Evolutionary conservation across 92 coral and sea anemone genomes (phyloP).

Genomic region (Parazoanthus darwini): DNA sequence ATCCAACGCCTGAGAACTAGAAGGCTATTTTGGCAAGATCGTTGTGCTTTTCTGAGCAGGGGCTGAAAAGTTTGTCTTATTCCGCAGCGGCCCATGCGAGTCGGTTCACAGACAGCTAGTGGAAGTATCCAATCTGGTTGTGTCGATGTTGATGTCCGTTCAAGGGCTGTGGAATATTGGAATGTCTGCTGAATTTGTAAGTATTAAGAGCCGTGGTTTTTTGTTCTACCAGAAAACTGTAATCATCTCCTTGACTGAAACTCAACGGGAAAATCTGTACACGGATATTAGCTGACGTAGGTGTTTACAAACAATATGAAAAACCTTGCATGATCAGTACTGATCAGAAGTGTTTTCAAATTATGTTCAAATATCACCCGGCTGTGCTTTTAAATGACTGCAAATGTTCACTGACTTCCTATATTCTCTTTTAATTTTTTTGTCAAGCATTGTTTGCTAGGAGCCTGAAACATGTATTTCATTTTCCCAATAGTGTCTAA

Average conservation of each 20-base stretch:
- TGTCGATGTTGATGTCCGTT: constrained; percentile 82
- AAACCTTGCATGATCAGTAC: no score
- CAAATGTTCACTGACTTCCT: no score
- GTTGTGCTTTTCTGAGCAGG: background rate
- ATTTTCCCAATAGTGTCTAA: constrained; percentile 74
- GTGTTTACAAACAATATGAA: no score
- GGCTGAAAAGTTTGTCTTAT: background rate
- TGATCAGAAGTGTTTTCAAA: no score
- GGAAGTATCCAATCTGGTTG: constrained; percentile 84
- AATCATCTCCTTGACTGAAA: no score
- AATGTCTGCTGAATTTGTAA: constrained; percentile 97
- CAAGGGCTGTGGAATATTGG: constrained; percentile 86
- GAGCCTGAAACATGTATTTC: background rate
- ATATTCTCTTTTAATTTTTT: background rate
- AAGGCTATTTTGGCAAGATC: no score
- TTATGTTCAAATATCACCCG: no score
- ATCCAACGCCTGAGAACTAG: background rate
- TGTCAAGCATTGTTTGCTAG: background rate
- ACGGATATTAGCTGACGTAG: no score
- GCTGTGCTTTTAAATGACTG: no score
- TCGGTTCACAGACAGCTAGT: constrained; percentile 64
- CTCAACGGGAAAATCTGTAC: no score
- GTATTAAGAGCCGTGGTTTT: constrained; percentile 19
- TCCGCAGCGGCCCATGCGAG: constrained; percentile 51
- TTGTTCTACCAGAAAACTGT: background rate